Evolutionary conservation across 2,797 vertebrate species (phyloP), one percentile per base, ranked within the genome.

Genomic region (Characodon lateralis): DNA sequence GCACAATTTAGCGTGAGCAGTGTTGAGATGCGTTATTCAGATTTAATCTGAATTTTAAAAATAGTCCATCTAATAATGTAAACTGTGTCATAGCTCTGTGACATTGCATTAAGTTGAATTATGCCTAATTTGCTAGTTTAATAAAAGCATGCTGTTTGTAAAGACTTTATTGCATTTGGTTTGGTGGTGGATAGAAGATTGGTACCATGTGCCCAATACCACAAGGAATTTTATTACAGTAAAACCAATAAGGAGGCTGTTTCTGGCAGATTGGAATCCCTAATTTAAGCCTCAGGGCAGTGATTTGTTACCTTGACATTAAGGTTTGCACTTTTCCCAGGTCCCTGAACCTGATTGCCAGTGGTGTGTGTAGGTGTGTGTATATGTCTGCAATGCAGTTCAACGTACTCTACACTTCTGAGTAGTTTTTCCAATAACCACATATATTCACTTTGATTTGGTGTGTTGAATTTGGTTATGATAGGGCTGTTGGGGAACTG

Each of bases 281-380:
- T 89, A 81, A 86, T 86, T 85, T 85, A 83, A 87, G 82, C 89
- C 86, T 89, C 24, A 66, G 83, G 90, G 85, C 82, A 86, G 84
- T 85, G 86, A 93, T 93, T 91, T 90, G 84, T 93, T 90, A 90
- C 84, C 87, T 91, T 91, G 90, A 90, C 80, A 41, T 83, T 84
- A 85, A 76, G 90, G 77, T 89, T 88, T 87, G 75, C 79, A 48
- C 77, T 82, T 88, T 86, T 85, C 87, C 91, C 88, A 85, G 74
- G 79, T 81, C 78, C 71, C 69, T 79, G 41, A 39, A 83, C 78
- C 80, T 81, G 59, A 79, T 78, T 76, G 82, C 79, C 31, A 72
- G 78, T 77, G 79, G 78, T 77, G 79, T 58, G 72, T 68, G 16
- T 9, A 53, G 72, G 73, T 71, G 66, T 71, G 41, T 63, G 79